Evolutionary conservation across 2,888 invertebrate genomes (phyloP).

Genomic region (Drosophila pegasa): DNA sequence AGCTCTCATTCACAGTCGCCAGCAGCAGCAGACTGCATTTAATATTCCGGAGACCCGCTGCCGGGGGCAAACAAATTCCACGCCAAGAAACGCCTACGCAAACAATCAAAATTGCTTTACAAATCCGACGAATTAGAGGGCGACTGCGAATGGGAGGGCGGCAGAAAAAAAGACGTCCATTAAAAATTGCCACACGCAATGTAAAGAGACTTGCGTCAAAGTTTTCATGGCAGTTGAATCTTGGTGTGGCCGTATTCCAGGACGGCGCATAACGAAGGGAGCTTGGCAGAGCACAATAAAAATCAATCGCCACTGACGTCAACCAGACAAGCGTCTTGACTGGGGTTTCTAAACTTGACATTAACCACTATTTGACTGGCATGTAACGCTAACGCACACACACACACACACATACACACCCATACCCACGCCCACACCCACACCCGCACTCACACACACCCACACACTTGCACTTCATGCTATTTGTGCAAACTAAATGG

Average conservation of each 20-base stretch:
- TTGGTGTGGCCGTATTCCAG: conserved; percentile 1
- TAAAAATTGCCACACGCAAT: conserved; percentile 52
- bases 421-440: not conserved
- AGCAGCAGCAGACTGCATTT: conserved; percentile 4
- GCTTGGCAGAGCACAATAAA: conserved; percentile 20
- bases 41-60: conserved; percentile 18
- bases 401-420: not conserved
- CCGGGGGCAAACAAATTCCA: conserved; percentile 18
- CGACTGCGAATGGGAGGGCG: conserved; percentile 2
- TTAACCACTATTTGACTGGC: conserved; percentile 40
- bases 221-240: conserved; percentile 28
- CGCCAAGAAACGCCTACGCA: conserved; percentile 34
- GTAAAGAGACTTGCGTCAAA: conserved; percentile 57
- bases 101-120: conserved; percentile 61
- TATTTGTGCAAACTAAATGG: conserved; percentile 23
- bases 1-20: conserved; percentile 3
- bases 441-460: not conserved
- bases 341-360: conserved; percentile 37
- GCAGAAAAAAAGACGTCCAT: conserved; percentile 41
- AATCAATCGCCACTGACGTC: conserved; percentile 76
- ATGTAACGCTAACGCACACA: conserved; percentile 8
- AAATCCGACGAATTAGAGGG: conserved; percentile 48
- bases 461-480: conserved; percentile 6
- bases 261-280: not conserved
- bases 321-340: conserved; percentile 27